These are phyloP conservation scores for Phycodurus eques DNA, from an alignment of 2,113 vertebrate genomes.

Conservation along the genomic window DNA sequence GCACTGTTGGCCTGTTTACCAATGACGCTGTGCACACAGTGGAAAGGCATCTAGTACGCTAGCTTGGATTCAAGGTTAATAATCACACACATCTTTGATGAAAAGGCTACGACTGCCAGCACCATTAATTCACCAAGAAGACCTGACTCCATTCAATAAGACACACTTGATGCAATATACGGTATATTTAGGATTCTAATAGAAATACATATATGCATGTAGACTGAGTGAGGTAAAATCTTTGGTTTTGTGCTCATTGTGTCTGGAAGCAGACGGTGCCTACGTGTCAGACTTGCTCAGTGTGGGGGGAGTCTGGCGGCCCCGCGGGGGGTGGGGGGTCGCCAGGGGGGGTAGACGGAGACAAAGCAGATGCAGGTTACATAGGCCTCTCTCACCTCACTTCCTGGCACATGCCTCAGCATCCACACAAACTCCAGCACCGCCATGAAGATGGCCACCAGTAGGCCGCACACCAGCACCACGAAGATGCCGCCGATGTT, in stretches of 20 bases:
- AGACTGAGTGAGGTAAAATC: slow-evolving; percentile 45
- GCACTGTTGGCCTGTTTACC: background rate
- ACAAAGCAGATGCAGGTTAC: slow-evolving; percentile 74
- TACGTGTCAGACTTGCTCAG: slow-evolving; percentile 32
- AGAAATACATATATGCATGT: slow-evolving; percentile 17
- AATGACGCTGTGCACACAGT: slow-evolving; percentile 16
- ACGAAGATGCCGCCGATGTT: slow-evolving; percentile 98
- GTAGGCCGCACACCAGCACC: slow-evolving; percentile 95
- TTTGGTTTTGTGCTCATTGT: slow-evolving; percentile 60
- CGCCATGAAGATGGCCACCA: slow-evolving; percentile 97
- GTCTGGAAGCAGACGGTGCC: slow-evolving; percentile 31
- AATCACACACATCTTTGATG: slow-evolving; percentile 11
- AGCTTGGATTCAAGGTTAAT: slow-evolving; percentile 21
- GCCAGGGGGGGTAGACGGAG: slow-evolving; percentile 58
- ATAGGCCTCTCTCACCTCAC: slow-evolving; percentile 85
- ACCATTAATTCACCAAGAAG: slow-evolving; percentile 17
- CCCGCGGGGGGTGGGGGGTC: slow-evolving; percentile 14
- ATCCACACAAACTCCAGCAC: slow-evolving; percentile 98
- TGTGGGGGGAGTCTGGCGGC: slow-evolving; percentile 30
- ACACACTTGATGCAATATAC: slow-evolving; percentile 5
- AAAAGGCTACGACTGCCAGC: slow-evolving; percentile 18
- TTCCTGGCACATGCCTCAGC: slow-evolving; percentile 85
- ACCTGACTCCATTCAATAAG: slow-evolving; percentile 21
- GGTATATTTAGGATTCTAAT: slow-evolving; percentile 8
- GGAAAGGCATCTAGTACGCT: slow-evolving; percentile 3